Conservation (phyloP, 2,113 vertebrate species). For the Scytalopus superciliaris region DNA sequence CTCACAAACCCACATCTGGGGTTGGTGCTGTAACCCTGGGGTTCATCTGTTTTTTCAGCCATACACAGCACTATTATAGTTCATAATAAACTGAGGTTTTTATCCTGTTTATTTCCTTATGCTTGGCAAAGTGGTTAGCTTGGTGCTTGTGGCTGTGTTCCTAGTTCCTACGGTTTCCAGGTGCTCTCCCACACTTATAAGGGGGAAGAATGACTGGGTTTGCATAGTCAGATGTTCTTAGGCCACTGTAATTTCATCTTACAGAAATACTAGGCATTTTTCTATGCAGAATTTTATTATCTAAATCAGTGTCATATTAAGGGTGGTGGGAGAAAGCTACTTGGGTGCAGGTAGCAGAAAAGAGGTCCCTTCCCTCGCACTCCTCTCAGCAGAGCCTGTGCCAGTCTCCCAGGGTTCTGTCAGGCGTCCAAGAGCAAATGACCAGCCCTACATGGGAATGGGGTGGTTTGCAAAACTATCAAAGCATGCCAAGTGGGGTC, state of each 20-base stretch:
- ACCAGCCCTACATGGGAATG: fast-evolving
- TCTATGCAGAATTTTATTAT: background rate
- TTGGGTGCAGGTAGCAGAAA: background rate
- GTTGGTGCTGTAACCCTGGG: background rate
- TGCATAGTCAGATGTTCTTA: background rate
- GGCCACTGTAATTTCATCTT: background rate
- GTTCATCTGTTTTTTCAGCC: background rate
- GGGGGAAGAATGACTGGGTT: background rate
- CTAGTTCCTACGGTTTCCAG: background rate
- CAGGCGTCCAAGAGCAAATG: background rate
- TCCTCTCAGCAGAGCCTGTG: background rate
- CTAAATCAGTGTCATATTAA: background rate
- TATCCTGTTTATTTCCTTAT: background rate
- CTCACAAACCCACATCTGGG: background rate
- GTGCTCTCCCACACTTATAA: no score
- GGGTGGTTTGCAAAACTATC: background rate
- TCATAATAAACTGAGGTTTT: background rate
- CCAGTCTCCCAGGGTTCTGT: background rate
- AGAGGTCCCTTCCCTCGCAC: background rate
- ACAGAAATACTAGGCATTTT: background rate
- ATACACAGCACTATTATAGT: background rate
- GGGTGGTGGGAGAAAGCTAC: background rate
- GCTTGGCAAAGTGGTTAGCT: background rate
- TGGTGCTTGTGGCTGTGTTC: fast-evolving
- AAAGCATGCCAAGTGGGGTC: fast-evolving